A percentile compares a stretch with the other conserved stretches of the same genome.
These are phyloP conservation scores for Acleris emargana DNA, from an alignment of 2,888 invertebrate genomes.

Conservation along the genomic window DNA sequence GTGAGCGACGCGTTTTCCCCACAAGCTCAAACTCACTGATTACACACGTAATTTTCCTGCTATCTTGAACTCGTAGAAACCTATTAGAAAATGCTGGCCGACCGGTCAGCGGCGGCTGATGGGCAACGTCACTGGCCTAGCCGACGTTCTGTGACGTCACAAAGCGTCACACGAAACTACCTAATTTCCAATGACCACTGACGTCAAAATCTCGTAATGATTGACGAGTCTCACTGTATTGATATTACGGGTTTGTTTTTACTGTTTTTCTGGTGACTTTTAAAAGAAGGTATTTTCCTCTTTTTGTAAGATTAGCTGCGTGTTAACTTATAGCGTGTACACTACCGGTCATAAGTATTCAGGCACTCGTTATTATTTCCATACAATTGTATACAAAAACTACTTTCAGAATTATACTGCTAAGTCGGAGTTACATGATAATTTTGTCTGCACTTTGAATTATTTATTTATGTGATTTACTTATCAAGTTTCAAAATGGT, in stretches of 20 bases:
- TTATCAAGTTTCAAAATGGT: too few relatives aligned
- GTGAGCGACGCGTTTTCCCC: slow-evolving; percentile 27
- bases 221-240: neutral
- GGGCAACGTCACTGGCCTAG: slow-evolving; percentile 8
- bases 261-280: slow-evolving; percentile 2
- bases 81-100: slow-evolving; percentile 21
- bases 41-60: slow-evolving; percentile 27
- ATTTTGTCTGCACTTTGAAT: too few relatives aligned
- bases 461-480: too few relatives aligned
- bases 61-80: slow-evolving; percentile 14
- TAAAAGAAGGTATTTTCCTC: neutral
- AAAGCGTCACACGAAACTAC: neutral
- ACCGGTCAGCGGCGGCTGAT: slow-evolving; percentile 19
- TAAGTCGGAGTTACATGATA: too few relatives aligned
- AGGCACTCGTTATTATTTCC: too few relatives aligned
- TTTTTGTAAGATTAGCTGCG: too few relatives aligned
- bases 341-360: too few relatives aligned
- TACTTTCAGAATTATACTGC: too few relatives aligned
- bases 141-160: slow-evolving; percentile 10
- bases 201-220: slow-evolving; percentile 7
- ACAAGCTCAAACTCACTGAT: slow-evolving; percentile 6
- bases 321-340: too few relatives aligned
- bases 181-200: neutral
- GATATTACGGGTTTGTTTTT: neutral
- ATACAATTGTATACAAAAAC: too few relatives aligned